Conservation (phyloP, 2,888 invertebrate species). For the Harmothoe impar region DNA sequence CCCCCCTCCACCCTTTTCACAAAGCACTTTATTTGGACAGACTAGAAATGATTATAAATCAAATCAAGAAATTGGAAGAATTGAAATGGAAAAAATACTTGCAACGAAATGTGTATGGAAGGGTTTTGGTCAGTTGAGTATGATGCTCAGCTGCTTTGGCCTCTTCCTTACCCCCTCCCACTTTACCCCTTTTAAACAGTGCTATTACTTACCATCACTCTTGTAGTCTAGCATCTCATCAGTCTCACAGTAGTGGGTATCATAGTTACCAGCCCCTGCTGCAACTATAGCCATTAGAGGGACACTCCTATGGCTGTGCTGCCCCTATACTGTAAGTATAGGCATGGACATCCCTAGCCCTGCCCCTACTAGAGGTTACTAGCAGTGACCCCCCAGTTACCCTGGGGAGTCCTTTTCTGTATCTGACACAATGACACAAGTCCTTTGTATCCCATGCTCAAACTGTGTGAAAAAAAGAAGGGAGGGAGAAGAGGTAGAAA, state of each 20-base stretch:
- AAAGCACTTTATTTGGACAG: neutral
- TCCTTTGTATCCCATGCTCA: slow-evolving; percentile 60
- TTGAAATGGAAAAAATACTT: too few relatives aligned
- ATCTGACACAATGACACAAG: slow-evolving; percentile 49
- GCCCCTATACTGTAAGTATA: neutral
- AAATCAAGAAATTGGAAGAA: neutral
- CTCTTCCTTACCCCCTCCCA: neutral
- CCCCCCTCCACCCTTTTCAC: slow-evolving; percentile 23
- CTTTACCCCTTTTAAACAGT: slow-evolving; percentile 29
- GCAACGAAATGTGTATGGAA: neutral
- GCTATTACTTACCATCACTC: slow-evolving; percentile 36
- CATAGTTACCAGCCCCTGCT: neutral
- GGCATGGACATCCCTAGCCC: too few relatives aligned
- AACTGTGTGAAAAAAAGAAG: slow-evolving; percentile 46
- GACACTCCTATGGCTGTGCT: neutral
- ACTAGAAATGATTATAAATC: neutral
- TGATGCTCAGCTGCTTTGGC: neutral
- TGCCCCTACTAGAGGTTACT: too few relatives aligned
- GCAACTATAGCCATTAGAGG: neutral
- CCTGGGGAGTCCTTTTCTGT: neutral
- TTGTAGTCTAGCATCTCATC: slow-evolving; percentile 51
- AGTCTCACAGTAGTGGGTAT: slow-evolving; percentile 8
- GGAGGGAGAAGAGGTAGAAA: slow-evolving; percentile 57
- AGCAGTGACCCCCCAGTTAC: neutral
- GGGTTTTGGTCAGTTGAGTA: neutral